These are phyloP conservation scores for Hypotaenidia okinawae DNA, from an alignment of 2,797 vertebrate species.

Conservation along the genomic window DNA sequence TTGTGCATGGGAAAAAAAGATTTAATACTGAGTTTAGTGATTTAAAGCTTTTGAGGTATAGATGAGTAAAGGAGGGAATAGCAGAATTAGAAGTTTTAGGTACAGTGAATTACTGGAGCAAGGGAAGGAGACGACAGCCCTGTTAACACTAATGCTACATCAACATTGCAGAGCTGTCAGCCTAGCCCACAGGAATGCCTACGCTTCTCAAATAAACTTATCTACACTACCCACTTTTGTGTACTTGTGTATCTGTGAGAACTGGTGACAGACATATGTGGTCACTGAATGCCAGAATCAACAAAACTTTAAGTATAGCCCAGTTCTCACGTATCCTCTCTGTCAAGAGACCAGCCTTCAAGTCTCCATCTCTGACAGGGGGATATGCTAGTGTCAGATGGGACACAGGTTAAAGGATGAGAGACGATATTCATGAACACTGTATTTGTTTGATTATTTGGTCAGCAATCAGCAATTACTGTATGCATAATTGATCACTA, in stretches of 20 bases:
- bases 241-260: background rate
- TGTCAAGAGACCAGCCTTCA: background rate
- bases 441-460: background rate
- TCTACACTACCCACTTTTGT: background rate
- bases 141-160: fast-evolving
- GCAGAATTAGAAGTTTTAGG: background rate
- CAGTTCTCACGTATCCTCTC: background rate
- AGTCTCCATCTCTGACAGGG: background rate
- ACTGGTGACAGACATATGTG: background rate
- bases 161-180: background rate
- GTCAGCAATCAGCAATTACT: background rate
- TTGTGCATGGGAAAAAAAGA: background rate
- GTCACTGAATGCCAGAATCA: background rate
- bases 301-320: background rate
- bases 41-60: background rate
- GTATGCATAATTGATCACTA: background rate
- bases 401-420: background rate
- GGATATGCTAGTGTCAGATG: background rate
- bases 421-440: background rate
- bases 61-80: background rate
- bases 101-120: background rate
- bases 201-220: background rate
- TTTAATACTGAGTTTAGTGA: background rate
- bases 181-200: background rate
- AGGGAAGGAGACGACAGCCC: background rate